Base-by-base conservation (phyloP, 2,888 invertebrate genomes). In the Scrobipalpa costella region DNA sequence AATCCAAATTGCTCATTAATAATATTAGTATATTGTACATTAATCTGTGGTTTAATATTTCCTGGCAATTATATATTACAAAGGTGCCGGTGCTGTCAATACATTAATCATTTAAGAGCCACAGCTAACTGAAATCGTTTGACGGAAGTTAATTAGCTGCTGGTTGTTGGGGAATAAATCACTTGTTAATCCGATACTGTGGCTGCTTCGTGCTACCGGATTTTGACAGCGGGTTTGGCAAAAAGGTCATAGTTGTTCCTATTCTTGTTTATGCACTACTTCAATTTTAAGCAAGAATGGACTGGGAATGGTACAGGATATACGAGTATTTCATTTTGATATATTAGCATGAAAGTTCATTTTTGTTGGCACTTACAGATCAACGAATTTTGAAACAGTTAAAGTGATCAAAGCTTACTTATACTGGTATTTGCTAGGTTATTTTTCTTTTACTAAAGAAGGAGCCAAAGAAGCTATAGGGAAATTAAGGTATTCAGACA, bases 161-260 rank as follows among this genome's bases (percentile, higher is more conserved):
- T 73, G 72, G 74, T 73, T 70, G 69, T 65, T 69, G 64, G 71
- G 69, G 68, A 73, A 84, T 85, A 86, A 83, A 85, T 85, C 82
- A 80, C 71, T 65, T 58, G 61, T 76, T 79, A 84, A 85, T 76
- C 74, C 74, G 80, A 83, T 83, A 80, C 68, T 69, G 52, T 52
- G 13, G 79, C 80, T 79, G 77, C 80, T 72, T 21, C 27, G 50
- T 13, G 50, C 50, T 52, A 52, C 50, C 13, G 50, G 50, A 21
- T 13, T 52, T 27, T 27, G 50, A 52, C 50, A 21, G 50, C 1
- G 50, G 27, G 44, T 44, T 11, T 21, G 19, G 27, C 7, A 13
- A 15, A 15, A 3, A 44, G 44, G 15, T 3, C 5, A 44, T 44
- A 13, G 40, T 40, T 40, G 40, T 13, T 40, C 11, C 13, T 13